Evolutionary conservation across 2,888 invertebrate species (phyloP), one percentile per base, ranked within the genome.

Genomic region (Torymus auratus): DNA sequence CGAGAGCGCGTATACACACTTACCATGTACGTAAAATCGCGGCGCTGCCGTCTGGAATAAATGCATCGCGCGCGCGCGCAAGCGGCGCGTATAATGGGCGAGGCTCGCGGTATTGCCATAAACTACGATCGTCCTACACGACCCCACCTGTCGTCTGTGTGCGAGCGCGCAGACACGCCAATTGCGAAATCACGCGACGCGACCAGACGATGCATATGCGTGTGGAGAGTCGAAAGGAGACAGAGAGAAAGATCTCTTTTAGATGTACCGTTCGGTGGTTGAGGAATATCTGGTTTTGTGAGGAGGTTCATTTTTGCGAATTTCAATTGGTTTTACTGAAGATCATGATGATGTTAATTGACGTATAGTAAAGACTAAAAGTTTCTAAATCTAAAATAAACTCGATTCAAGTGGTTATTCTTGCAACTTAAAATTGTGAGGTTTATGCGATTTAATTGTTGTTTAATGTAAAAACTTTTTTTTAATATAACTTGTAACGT

Each of bases 111-210:
- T 85, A 87, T 88, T 85, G 87, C 88, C 85, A 87, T 89, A 89
- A 89, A 89, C 86, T 84, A 88, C 65, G 86, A 87, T 86, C 89
- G 88, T 89, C 89, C 89, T 88, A 89, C 89, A 87, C 88, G 87
- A 85, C 87, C 88, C 87, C 89, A 89, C 89, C 89, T 89, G 89
- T 89, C 87, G 87, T 85, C 83, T 84, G 84, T 68, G 80, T 72
- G n/a, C n/a, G 13, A 23, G 81, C 83, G 83, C 28, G 86, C 84
- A 83, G 84, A 78, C 83, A 81, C 28, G 80, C 84, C 85, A 84
- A 84, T 87, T 87, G 85, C 88, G 84, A 88, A 88, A 88, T 86
- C 85, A 76, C 72, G 73, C 80, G 28, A 12, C 65, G 28, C n/a
- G 28, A 28, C 28, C 28, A 28, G 28, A 28, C 28, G 28, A 28